Evolutionary conservation across 2,888 invertebrate species (phyloP), one percentile per base, ranked within the genome.

Genomic region (Chymomyza amoena): DNA sequence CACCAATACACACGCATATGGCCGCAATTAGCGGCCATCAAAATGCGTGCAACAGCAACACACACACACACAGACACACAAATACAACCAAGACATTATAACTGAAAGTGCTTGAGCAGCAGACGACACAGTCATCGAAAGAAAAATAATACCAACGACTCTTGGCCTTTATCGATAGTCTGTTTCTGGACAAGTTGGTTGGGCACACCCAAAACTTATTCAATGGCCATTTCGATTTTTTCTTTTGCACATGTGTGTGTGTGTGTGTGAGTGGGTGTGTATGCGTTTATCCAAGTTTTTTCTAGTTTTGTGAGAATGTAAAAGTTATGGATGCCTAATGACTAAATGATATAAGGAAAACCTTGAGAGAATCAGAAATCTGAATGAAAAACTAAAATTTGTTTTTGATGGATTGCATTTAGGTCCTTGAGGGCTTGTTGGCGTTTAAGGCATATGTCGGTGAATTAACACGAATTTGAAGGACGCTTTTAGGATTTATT

Each of bases 21-120:
- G 61, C 73, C 73, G 84, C 87, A 84, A 84, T 84, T 87, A 84
- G 83, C 71, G 73, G 56, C 79, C 79, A 84, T 82, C 85, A 84
- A 71, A 69, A 73, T 20, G 18, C 51, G 25, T 20, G 77, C 68
- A 73, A 76, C 70, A 64, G 54, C 79, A 80, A 77, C 39, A 86
- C 6, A 32, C 9, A 32, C 32, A 32, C 32, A 32, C 32, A 28
- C 28, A 28, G 28, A n/a, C n/a, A 25, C 25, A 25, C 25, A 25
- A 25, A 1, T 25, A 25, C 25, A 25, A 81, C 78, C 78, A 73
- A 86, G 82, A 82, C 84, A 86, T 79, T 15, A 59, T 32, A 84
- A 74, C 72, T 61, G 60, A 59, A 66, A 62, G 57, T 45, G 67
- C 59, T 68, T 66, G 56, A 10, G 13, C 32, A 51, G 51, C 66